Base-by-base conservation (phyloP, 1,140 invertebrate genomes). In the Alviniconcha marisindica region DNA sequence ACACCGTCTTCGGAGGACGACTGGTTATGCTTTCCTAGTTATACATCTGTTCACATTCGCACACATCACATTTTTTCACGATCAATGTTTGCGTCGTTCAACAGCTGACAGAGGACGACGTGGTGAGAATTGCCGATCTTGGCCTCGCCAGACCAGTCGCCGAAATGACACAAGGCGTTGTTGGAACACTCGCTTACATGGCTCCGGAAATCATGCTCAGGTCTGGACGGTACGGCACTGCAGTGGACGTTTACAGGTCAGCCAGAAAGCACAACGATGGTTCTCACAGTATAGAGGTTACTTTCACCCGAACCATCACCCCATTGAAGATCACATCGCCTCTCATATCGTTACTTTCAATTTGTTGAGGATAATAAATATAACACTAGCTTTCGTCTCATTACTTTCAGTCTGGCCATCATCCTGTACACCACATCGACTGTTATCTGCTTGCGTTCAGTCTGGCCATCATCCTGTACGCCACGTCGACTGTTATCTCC, bases 161-260 rank as follows among this genome's bases (percentile, higher is more conserved):
- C 1, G 87, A 91, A 31, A 90, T 92, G 14, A 81, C 90, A 0
- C 87, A 86, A 15, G 88, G 89, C n/a, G 69, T 85, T 14, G 86
- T 84, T 2, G 91, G 91, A 14, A 90, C 89, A n/a, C 88, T 88
- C 5, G 87, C 88, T 0, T 92, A 91, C 77, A 89, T 90, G 88
- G 89, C 90, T 38, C 91, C 91, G 2, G 91, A 92, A 83, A 86
- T 91, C 21, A 83, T 90, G 0, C 73, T 88, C 15, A 73, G 82
- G 63, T 69, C 33, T 24, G 85, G 81, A 10, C 63, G 79, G 21
- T 89, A 90, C 71, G 87, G 87, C 66, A 77, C 83, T 42, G 84
- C 86, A 42, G 88, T 85, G 0, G 89, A 90, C 60, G 88, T 89
- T 24, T 90, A 88, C 76, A 86, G 89, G 84, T 85, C 36, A 71